phyloP scores from a whole-genome alignment of 2,797 vertebrate species.

The Tachyglossus aculeatus region DNA sequence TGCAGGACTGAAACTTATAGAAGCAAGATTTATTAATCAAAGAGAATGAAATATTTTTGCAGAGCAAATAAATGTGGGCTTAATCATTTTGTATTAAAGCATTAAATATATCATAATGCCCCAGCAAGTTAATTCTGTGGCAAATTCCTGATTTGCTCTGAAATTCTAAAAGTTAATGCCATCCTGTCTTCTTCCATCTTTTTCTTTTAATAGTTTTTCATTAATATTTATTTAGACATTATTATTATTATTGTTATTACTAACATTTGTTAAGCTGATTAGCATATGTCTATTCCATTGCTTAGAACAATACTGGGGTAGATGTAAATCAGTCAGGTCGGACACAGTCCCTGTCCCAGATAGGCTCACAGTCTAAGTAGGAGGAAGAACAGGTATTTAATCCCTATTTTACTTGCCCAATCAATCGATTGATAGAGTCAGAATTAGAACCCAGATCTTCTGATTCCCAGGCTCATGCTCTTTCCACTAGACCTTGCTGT shows the following conservation, averaged over 20 bases:
- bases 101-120: constrained; percentile 55
- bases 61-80: constrained; percentile 67
- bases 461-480: too few species aligned
- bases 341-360: too few species aligned
- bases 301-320: too few species aligned
- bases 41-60: constrained; percentile 75
- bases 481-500: too few species aligned
- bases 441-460: too few species aligned
- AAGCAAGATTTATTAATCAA: constrained; percentile 74
- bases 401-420: too few species aligned
- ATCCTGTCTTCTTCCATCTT: constrained; percentile 3
- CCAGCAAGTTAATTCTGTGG: constrained; percentile 40
- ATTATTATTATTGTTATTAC: not conserved
- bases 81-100: constrained; percentile 66
- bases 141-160: constrained; percentile 32
- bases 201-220: not conserved
- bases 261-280: too few species aligned
- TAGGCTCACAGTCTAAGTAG: too few species aligned
- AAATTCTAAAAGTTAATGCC: constrained; percentile 13
- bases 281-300: too few species aligned
- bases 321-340: too few species aligned
- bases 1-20: constrained; percentile 58
- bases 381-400: too few species aligned
- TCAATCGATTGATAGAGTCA: too few species aligned
- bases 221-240: not conserved